These are phyloP conservation scores for Aphis gossypii DNA, from an alignment of 1,140 invertebrate genomes.

Conservation along the genomic window DNA sequence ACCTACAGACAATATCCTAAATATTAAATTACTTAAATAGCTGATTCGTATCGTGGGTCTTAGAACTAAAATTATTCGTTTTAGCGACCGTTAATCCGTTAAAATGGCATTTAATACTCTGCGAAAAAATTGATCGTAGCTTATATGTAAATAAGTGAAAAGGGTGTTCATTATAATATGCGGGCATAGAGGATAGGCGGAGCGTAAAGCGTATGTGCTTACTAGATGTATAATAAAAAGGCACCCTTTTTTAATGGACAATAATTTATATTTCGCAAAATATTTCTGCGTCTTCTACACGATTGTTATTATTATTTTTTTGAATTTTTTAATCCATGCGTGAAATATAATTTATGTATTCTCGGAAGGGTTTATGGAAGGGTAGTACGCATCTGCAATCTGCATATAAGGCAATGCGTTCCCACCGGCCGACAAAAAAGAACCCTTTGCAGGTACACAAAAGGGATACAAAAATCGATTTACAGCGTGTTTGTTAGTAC, in stretches of 20 bases:
- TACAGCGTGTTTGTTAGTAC: constrained; percentile 50
- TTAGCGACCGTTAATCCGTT: constrained; percentile 55
- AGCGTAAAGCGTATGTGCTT: constrained; percentile 47
- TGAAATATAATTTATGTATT: constrained; percentile 58
- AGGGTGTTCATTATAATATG: constrained; percentile 57
- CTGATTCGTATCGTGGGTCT: constrained; percentile 26
- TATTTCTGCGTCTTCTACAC: constrained; percentile 55
- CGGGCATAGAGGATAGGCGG: constrained; percentile 42
- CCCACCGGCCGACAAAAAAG: constrained; percentile 44
- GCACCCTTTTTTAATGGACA: constrained; percentile 57
- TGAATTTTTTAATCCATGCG: constrained; percentile 58
- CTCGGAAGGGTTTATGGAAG: constrained; percentile 48
- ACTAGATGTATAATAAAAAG: constrained; percentile 18
- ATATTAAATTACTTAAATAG: neutral
- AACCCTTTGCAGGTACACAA: constrained; percentile 55
- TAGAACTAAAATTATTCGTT: constrained; percentile 39
- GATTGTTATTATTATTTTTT: constrained; percentile 57
- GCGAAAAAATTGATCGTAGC: constrained; percentile 53
- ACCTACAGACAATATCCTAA: neutral
- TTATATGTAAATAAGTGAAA: constrained; percentile 56
- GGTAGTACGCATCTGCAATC: constrained; percentile 55
- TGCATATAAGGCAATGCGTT: constrained; percentile 56
- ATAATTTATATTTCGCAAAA: constrained; percentile 57
- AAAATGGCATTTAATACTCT: constrained; percentile 57
- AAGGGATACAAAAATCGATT: constrained; percentile 52